Evolutionary conservation across 2,113 vertebrate genomes (phyloP).

Genomic region (Colinus virginianus): DNA sequence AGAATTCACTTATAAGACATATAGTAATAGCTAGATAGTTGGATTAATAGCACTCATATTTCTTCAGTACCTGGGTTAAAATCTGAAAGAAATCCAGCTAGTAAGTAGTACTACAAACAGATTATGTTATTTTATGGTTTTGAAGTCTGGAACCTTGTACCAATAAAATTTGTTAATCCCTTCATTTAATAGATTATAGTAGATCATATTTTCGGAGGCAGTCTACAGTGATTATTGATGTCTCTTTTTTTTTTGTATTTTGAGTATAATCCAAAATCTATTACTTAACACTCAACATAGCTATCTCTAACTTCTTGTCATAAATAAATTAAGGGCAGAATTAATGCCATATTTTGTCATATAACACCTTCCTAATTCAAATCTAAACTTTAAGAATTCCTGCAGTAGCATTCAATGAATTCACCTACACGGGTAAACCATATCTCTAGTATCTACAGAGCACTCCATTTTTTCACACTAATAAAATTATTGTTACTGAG

Average conservation of each 20-base stretch:
- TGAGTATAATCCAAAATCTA: not conserved
- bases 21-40: not conserved
- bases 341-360: not conserved
- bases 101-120: not conserved
- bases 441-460: not conserved
- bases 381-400: not conserved
- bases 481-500: not conserved
- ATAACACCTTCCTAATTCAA: not conserved
- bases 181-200: not conserved
- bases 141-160: not conserved
- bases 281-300: not conserved
- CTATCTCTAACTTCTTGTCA: not conserved
- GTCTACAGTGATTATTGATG: not conserved
- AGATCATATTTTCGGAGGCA: not conserved
- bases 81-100: not conserved
- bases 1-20: not conserved
- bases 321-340: conserved; percentile 11
- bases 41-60: not conserved
- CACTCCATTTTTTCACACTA: not conserved
- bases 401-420: not conserved
- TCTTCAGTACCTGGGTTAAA: not conserved
- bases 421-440: not conserved
- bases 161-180: not conserved
- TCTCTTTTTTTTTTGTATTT: not conserved
- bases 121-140: not conserved